These are phyloP conservation scores for Lingula anatina DNA, from an alignment of 2,888 invertebrate genomes.

Conservation along the genomic window DNA sequence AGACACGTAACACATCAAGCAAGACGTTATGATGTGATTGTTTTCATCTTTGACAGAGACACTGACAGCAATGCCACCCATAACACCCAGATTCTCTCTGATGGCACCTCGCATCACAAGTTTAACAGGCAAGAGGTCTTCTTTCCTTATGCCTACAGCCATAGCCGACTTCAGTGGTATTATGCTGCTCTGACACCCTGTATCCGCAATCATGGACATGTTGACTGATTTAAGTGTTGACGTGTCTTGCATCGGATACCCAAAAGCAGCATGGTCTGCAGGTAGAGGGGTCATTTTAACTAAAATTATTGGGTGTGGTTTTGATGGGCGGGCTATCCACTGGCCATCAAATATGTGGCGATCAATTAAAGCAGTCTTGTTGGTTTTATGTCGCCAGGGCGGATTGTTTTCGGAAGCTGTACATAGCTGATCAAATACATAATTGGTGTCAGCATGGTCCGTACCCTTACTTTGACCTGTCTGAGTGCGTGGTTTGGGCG, in stretches of 20 bases:
- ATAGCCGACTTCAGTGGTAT: slow-evolving; percentile 7
- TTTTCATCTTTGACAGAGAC: slow-evolving; percentile 1
- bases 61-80: slow-evolving; percentile 6
- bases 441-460: slow-evolving; percentile 9
- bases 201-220: slow-evolving; percentile 9
- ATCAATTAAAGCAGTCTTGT: not conserved
- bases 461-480: too few relatives aligned
- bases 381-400: too few relatives aligned
- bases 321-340: slow-evolving; percentile 7
- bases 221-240: slow-evolving; percentile 2
- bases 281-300: slow-evolving; percentile 2
- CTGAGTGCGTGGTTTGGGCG: too few relatives aligned
- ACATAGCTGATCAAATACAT: slow-evolving; percentile 6
- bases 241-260: slow-evolving; percentile 2
- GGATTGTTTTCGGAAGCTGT: not conserved
- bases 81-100: slow-evolving; percentile 7
- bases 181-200: slow-evolving; percentile 10
- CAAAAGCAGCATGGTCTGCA: slow-evolving; percentile 1
- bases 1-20: slow-evolving; percentile 7
- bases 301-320: slow-evolving; percentile 5
- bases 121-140: slow-evolving; percentile 13
- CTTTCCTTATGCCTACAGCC: slow-evolving; percentile 6
- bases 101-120: slow-evolving; percentile 12
- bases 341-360: slow-evolving; percentile 5
- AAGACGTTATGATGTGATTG: slow-evolving; percentile 5